Conservation (phyloP, 2,888 invertebrate genomes). For the Oxytorus armatus region DNA sequence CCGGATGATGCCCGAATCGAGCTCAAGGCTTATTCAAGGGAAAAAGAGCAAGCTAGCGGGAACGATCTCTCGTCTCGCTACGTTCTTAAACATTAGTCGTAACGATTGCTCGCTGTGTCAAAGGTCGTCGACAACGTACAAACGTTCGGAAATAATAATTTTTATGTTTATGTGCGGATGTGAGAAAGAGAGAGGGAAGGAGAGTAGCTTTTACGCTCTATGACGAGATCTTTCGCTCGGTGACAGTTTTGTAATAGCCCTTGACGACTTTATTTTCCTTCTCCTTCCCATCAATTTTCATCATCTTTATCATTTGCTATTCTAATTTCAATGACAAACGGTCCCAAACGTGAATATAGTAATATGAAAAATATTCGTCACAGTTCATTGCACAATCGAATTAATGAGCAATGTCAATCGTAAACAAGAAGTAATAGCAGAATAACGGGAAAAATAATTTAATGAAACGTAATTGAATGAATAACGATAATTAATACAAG, state of each 20-base stretch:
- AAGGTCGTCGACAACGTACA: slow-evolving; percentile 37
- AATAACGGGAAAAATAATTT: not conserved
- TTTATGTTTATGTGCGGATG: not conserved
- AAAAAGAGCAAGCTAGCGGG: slow-evolving; percentile 30
- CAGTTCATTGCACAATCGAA: not conserved
- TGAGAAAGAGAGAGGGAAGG: not conserved
- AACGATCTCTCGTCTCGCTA: slow-evolving; percentile 28
- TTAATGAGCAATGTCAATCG: not conserved
- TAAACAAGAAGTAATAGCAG: not conserved
- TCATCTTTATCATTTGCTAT: not conserved
- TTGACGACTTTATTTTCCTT: too few species aligned
- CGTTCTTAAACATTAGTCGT: slow-evolving; percentile 30
- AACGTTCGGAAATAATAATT: slow-evolving; percentile 51
- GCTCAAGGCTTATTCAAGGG: slow-evolving; percentile 67
- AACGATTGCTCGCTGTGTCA: slow-evolving; percentile 41
- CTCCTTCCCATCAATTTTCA: too few species aligned
- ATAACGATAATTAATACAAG: slow-evolving; percentile 1
- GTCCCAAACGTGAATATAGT: not conserved
- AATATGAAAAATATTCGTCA: not conserved
- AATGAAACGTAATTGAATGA: not conserved
- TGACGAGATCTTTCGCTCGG: not conserved
- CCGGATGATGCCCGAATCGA: slow-evolving; percentile 58
- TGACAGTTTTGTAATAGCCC: too few species aligned
- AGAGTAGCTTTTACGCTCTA: not conserved
- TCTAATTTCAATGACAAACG: not conserved